Evolutionary conservation across 64 coral and sea anemone genomes (phyloP), one percentile per base, ranked within the genome.

Genomic region (Pocillopora verrucosa): DNA sequence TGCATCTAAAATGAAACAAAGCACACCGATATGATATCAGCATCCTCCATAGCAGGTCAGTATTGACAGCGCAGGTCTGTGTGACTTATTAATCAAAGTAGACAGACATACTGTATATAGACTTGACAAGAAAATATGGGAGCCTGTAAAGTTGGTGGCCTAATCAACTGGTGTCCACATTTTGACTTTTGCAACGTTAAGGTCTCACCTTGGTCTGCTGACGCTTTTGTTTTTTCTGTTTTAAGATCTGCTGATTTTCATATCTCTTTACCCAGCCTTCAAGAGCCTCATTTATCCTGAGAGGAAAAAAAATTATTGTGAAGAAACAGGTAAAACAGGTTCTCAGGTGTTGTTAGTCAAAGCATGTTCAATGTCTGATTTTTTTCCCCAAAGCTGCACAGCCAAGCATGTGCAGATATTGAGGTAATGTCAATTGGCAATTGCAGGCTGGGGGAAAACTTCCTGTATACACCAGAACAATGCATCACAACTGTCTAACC

Each of bases 251-350:
- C 57, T 91, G 67, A 56, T 83, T 64, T 41, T 93, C 80, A 37
- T 96, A 87, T 78, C 89, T 86, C 25, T 91, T 92, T 16, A 93
- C 82, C 82, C 92, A 87, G 14, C 90, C 91, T 56, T 79, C 95
- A 0, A 96, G 61, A 41, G 89, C 79, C 84, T 88, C 91, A 36
- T 93, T 96, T 34, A 96, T 90, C 83, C 95, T 96, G 58, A 13
- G 38, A 24, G 30, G 13, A 16, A n/a, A 9, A 93, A 36, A 17
- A 16, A 80, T 19, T 36, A 36, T 89, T n/a, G 20, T 16, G 24
- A 17, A 63, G 61, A 63, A 63, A 63, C 61, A 63, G 0, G 1
- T 63, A 4, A 13, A 63, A 63, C 11, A 63, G 61, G 16, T 63
- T 13, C 16, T 63, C 61, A 51, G 3, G 1, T 51, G 41, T 7